Evolutionary conservation across 2,113 vertebrate genomes (phyloP).

Genomic region (Mola mola): DNA sequence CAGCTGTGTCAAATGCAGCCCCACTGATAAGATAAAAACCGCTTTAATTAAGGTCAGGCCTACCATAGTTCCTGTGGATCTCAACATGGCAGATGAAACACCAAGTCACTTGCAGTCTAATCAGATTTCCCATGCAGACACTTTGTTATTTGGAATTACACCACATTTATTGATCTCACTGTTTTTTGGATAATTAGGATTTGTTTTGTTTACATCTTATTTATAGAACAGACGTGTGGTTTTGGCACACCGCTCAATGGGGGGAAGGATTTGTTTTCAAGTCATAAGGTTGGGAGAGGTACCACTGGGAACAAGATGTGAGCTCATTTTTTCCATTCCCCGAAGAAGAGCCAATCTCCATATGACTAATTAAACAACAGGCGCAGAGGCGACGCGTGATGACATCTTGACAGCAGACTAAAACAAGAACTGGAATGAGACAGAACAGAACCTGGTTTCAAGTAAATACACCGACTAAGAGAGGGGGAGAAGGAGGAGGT

Average conservation of each 20-base stretch:
- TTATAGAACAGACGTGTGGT: slow-evolving; percentile 57
- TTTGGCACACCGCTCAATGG: slow-evolving; percentile 34
- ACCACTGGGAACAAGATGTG: slow-evolving; percentile 30
- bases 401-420: slow-evolving; percentile 43
- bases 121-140: slow-evolving; percentile 13
- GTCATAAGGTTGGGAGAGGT: slow-evolving; percentile 59
- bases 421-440: slow-evolving; percentile 49
- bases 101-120: slow-evolving; percentile 12
- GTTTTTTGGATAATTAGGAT: slow-evolving; percentile 34
- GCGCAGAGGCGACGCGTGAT: slow-evolving; percentile 43
- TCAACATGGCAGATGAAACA: slow-evolving; percentile 15
- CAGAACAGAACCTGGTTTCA: slow-evolving; percentile 43
- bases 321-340: slow-evolving; percentile 52
- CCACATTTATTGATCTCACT: slow-evolving; percentile 42
- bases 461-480: slow-evolving; percentile 25
- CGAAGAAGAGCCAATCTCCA: slow-evolving; percentile 43
- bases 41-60: background rate
- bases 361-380: slow-evolving; percentile 65
- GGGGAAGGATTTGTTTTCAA: slow-evolving; percentile 55
- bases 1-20: background rate
- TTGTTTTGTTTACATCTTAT: slow-evolving; percentile 42
- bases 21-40: background rate
- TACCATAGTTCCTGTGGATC: background rate
- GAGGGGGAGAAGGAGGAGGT: slow-evolving; percentile 10
- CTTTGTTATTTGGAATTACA: slow-evolving; percentile 16